phyloP scores from a whole-genome alignment of 2,797 vertebrate genomes.

The Parauchenoglanis ngamensis region DNA sequence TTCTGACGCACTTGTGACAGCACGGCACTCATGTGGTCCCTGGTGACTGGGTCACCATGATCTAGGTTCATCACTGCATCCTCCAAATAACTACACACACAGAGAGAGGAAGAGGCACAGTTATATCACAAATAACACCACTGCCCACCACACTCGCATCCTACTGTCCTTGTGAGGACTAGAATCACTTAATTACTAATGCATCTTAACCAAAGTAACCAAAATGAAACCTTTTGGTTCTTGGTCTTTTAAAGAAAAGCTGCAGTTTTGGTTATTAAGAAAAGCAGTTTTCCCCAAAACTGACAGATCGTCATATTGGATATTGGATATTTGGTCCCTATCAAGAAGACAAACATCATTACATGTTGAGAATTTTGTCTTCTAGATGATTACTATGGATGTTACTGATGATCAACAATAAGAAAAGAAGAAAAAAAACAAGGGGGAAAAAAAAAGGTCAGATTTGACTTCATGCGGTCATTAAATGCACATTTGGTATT shows the following conservation, averaged over 20 bases:
- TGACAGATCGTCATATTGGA: neutral
- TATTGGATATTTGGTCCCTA: neutral
- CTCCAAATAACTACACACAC: constrained; percentile 85
- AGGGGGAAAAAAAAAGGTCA: neutral
- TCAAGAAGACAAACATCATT: neutral
- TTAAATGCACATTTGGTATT: neutral
- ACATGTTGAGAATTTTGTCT: neutral
- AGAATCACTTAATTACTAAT: neutral
- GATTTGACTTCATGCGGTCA: neutral
- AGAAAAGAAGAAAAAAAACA: neutral
- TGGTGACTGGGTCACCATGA: constrained; percentile 91
- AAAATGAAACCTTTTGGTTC: neutral
- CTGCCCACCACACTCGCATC: neutral
- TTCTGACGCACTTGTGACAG: constrained; percentile 92
- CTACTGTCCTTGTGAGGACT: neutral
- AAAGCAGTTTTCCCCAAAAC: neutral
- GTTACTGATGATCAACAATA: neutral
- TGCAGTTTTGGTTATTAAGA: neutral
- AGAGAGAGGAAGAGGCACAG: neutral
- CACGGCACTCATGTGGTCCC: constrained; percentile 96
- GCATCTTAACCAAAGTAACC: neutral
- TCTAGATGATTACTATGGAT: neutral
- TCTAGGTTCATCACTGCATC: constrained; percentile 97
- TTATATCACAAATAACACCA: constrained; percentile 24
- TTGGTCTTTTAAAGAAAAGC: neutral